phyloP scores from a whole-genome alignment of 2,888 invertebrate genomes.

The Acronicta psi region DNA sequence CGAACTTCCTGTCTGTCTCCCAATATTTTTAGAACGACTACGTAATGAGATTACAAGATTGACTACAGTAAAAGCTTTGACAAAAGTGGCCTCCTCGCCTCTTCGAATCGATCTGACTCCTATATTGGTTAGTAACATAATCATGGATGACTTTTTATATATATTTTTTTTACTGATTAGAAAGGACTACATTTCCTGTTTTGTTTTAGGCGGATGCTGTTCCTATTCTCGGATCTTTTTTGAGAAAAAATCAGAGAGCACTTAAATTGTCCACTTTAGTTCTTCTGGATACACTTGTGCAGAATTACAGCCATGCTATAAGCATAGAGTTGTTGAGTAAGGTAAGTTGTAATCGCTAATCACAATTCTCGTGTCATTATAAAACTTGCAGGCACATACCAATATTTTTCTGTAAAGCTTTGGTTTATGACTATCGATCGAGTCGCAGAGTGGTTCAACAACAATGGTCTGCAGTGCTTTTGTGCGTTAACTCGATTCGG shows the following conservation, averaged over 20 bases:
- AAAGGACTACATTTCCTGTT: background rate
- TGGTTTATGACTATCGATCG: no score
- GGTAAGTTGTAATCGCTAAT: slow-evolving; percentile 71
- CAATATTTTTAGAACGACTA: slow-evolving; percentile 97
- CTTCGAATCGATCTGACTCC: slow-evolving; percentile 94
- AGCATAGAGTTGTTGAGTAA: slow-evolving; percentile 92
- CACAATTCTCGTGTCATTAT: no score
- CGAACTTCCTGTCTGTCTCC: slow-evolving; percentile 95
- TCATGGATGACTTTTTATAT: background rate
- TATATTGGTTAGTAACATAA: slow-evolving; percentile 90
- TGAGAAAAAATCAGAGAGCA: slow-evolving; percentile 98
- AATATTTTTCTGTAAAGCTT: no score
- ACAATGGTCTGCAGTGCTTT: no score
- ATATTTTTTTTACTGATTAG: background rate
- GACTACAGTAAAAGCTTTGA: slow-evolving; percentile 98
- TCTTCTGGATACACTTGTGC: slow-evolving; percentile 96
- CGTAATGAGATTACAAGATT: slow-evolving; percentile 99
- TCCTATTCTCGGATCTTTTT: slow-evolving; percentile 97
- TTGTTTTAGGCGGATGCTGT: slow-evolving; percentile 93
- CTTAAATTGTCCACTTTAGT: slow-evolving; percentile 97
- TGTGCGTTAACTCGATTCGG: no score
- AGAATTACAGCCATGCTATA: slow-evolving; percentile 93
- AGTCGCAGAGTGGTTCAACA: no score
- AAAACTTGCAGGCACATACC: no score
- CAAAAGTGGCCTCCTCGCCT: slow-evolving; percentile 97